Evolutionary conservation across 1,140 invertebrate species (phyloP).

Genomic region (Ylistrum balloti): DNA sequence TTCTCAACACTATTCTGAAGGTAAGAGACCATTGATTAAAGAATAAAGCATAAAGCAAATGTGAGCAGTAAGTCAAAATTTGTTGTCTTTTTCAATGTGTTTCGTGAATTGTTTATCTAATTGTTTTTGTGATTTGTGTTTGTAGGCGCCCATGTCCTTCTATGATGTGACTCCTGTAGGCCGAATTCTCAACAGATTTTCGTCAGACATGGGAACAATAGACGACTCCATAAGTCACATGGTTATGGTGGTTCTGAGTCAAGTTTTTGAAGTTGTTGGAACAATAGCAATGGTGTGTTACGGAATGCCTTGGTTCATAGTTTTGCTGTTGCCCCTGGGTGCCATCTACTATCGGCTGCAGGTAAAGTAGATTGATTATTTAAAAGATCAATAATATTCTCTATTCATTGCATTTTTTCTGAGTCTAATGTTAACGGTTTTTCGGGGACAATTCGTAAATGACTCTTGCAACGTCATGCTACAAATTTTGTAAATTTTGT

Average conservation of each 20-base stretch:
- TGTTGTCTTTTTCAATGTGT: neutral
- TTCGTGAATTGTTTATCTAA: neutral
- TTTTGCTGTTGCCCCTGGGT: constrained; percentile 92
- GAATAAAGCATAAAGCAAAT: neutral
- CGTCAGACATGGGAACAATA: constrained; percentile 84
- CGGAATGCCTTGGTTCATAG: constrained; percentile 93
- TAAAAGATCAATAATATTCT: too few species aligned
- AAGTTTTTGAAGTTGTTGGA: constrained; percentile 89
- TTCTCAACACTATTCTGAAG: constrained; percentile 89
- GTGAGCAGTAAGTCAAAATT: too few species aligned
- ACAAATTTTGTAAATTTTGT: too few species aligned
- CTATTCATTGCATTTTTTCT: constrained; percentile 89
- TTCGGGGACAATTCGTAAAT: constrained; percentile 91
- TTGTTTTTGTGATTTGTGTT: neutral
- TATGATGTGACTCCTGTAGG: constrained; percentile 87
- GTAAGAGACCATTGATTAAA: neutral
- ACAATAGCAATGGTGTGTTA: constrained; percentile 95
- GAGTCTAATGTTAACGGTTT: constrained; percentile 92
- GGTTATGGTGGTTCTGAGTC: constrained; percentile 76
- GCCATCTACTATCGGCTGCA: constrained; percentile 94
- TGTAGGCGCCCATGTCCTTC: constrained; percentile 87
- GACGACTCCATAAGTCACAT: constrained; percentile 79
- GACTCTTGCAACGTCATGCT: neutral
- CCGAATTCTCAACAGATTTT: constrained; percentile 86
- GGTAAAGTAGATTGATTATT: constrained; percentile 76